Evolutionary conservation across 37 sponge, comb jelly and placozoan species (phyloP).

Genomic region (Hexactinellida sp.): DNA sequence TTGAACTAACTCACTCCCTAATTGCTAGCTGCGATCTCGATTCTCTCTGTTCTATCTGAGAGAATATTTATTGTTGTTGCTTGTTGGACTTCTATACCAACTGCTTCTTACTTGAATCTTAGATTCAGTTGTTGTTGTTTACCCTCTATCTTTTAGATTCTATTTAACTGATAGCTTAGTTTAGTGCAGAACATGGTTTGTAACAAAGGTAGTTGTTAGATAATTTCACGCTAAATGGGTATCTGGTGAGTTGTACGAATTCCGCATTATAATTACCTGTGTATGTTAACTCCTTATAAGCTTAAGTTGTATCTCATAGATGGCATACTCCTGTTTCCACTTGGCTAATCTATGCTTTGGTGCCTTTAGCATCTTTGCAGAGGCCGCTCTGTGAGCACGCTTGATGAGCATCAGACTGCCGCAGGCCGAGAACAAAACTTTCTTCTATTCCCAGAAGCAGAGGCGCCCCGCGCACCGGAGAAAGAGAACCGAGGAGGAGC

Average conservation of each 20-base stretch:
- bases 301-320: too few species aligned
- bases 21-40: neutral
- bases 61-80: neutral
- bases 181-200: too few species aligned
- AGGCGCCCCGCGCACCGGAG: neutral
- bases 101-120: neutral
- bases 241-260: too few species aligned
- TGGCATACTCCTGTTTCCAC: too few species aligned
- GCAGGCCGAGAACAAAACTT: neutral
- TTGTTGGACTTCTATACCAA: neutral
- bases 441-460: conserved; percentile 3
- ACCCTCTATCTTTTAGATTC: too few species aligned
- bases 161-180: too few species aligned
- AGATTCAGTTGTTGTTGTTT: neutral
- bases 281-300: too few species aligned
- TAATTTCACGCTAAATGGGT: too few species aligned
- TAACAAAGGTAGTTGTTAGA: too few species aligned
- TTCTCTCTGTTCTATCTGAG: neutral
- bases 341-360: neutral
- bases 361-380: neutral
- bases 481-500: neutral
- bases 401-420: neutral
- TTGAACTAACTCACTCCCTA: neutral
- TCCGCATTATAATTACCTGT: too few species aligned
- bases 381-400: neutral